Conservation (phyloP, 2,113 vertebrate species). For the Steatornis caripensis region DNA sequence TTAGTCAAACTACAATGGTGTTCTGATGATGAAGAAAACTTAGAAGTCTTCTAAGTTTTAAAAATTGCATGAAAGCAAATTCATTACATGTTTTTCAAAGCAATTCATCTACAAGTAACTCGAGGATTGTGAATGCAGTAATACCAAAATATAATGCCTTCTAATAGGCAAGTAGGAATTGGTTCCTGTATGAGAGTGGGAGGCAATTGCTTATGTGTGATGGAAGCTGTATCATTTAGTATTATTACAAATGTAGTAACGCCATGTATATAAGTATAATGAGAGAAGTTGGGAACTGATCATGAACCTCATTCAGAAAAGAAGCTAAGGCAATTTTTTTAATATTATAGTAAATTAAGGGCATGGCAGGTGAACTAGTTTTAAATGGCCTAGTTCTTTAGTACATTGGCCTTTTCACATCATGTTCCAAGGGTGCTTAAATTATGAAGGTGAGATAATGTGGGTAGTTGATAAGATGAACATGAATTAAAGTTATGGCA, state of each 20-base stretch:
- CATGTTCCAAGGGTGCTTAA: not conserved
- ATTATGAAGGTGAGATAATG: not conserved
- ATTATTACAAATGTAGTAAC: slow-evolving; percentile 2
- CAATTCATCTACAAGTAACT: not conserved
- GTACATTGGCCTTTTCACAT: not conserved
- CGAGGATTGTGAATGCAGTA: not conserved
- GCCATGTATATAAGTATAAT: not conserved
- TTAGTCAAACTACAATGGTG: not conserved
- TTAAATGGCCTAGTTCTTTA: not conserved
- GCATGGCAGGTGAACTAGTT: not conserved
- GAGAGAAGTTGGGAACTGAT: not conserved
- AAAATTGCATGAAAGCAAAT: not conserved
- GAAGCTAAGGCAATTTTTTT: not conserved
- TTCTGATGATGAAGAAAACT: not conserved
- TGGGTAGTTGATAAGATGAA: not conserved
- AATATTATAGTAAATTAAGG: not conserved
- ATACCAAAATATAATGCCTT: not conserved
- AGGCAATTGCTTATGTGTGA: not conserved
- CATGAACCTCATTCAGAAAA: slow-evolving; percentile 8
- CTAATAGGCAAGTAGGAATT: not conserved
- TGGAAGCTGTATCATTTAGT: not conserved
- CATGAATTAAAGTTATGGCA: not conserved
- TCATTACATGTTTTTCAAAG: not conserved
- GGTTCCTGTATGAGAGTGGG: not conserved
- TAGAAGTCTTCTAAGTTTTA: not conserved